Conservation (phyloP, 1,140 invertebrate species). For the Pogonognathellus flavescens region DNA sequence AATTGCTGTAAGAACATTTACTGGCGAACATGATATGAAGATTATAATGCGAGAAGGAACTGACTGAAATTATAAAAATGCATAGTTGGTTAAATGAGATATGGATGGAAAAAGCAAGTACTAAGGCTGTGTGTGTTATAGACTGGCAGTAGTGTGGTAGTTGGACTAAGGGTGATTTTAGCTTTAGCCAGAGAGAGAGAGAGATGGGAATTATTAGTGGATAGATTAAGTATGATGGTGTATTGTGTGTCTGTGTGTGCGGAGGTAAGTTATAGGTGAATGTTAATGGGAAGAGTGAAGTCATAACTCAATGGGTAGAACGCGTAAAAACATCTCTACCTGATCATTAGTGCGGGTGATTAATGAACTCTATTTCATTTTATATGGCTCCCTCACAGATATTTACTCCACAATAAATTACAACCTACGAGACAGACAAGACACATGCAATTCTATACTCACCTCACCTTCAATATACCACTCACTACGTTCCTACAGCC, state of each 20-base stretch:
- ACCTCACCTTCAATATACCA: neutral
- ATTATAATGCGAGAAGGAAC: too few species aligned
- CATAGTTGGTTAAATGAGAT: too few species aligned
- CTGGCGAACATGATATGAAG: too few species aligned
- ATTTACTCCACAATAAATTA: slow-evolving; percentile 52
- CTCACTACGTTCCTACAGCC: neutral
- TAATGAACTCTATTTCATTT: slow-evolving; percentile 53
- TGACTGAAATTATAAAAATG: too few species aligned
- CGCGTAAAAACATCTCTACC: slow-evolving; percentile 52
- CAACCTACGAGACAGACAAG: slow-evolving; percentile 35
- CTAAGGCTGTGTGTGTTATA: too few species aligned
- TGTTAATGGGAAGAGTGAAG: slow-evolving; percentile 39
- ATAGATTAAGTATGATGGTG: neutral
- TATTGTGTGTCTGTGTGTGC: neutral
- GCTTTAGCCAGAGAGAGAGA: neutral
- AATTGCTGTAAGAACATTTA: too few species aligned
- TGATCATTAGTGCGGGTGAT: slow-evolving; percentile 52
- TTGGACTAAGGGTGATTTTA: neutral
- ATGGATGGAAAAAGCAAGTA: too few species aligned
- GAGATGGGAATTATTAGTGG: neutral
- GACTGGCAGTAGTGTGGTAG: too few species aligned
- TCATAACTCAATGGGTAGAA: slow-evolving; percentile 44
- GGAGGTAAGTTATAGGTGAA: slow-evolving; percentile 14
- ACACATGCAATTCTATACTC: slow-evolving; percentile 40
- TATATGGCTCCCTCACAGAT: slow-evolving; percentile 42